These are phyloP conservation scores for Zaprionus obscuricornis DNA, from an alignment of 2,888 invertebrate genomes.

Conservation along the genomic window DNA sequence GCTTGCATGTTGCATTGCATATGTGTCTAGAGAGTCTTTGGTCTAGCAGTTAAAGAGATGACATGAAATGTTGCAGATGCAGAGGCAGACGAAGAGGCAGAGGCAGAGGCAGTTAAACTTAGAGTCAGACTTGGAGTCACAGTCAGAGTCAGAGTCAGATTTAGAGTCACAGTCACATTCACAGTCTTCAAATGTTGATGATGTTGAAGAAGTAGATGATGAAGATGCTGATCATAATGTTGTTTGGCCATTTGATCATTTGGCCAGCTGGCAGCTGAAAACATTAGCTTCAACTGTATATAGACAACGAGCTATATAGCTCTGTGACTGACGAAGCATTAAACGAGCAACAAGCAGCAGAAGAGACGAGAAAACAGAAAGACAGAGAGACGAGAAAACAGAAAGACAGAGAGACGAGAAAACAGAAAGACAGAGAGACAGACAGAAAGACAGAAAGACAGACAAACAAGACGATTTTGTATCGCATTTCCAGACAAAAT, in stretches of 20 bases:
- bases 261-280: conserved; percentile 43
- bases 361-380: too few relatives aligned
- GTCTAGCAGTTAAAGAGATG: conserved; percentile 60
- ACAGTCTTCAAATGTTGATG: conserved; percentile 11
- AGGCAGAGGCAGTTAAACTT: too few relatives aligned
- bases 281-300: conserved; percentile 46
- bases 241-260: conserved; percentile 21
- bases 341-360: conserved; percentile 49
- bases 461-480: conserved; percentile 52
- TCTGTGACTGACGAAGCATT: conserved; percentile 62
- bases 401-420: too few relatives aligned
- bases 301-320: conserved; percentile 27
- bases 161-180: conserved; percentile 16
- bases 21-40: conserved; percentile 34
- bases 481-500: conserved; percentile 54
- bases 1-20: too few relatives aligned
- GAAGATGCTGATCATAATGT: conserved; percentile 17
- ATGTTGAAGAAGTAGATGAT: conserved; percentile 20
- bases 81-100: too few relatives aligned
- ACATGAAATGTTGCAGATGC: conserved; percentile 62
- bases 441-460: too few relatives aligned
- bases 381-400: too few relatives aligned
- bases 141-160: too few relatives aligned
- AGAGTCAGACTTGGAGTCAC: too few relatives aligned
- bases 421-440: too few relatives aligned